Conservation (phyloP, 2,888 invertebrate species). For the Drosophila borborema region DNA sequence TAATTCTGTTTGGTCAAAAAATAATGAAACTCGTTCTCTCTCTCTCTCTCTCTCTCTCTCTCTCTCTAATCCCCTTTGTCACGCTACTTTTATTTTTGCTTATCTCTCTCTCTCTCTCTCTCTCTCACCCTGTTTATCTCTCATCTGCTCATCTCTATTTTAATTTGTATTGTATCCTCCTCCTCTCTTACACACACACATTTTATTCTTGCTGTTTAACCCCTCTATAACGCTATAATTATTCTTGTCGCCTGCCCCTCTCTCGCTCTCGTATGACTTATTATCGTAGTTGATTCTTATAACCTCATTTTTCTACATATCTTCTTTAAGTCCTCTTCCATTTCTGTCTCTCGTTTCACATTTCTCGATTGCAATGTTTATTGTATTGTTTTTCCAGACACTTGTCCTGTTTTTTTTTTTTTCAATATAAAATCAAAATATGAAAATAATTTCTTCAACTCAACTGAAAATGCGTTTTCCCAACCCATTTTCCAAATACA, state of each 20-base stretch:
- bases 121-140: not conserved
- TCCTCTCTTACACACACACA: not conserved
- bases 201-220: too few species aligned
- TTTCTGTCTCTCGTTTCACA: not conserved
- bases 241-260: not conserved
- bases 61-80: too few species aligned
- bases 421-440: constrained; percentile 1
- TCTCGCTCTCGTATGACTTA: not conserved
- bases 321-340: too few species aligned
- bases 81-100: too few species aligned
- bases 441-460: not conserved
- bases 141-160: not conserved
- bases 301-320: not conserved
- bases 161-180: not conserved
- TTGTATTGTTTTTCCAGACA: not conserved
- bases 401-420: not conserved
- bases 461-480: constrained; percentile 25
- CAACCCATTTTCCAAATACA: constrained; percentile 22
- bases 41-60: not conserved
- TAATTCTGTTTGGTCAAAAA: too few species aligned
- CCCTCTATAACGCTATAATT: too few species aligned
- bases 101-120: not conserved
- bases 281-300: too few species aligned
- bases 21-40: too few species aligned
- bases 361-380: not conserved